Evolutionary conservation across 2,113 vertebrate species (phyloP).

Genomic region (Clarias gariepinus): DNA sequence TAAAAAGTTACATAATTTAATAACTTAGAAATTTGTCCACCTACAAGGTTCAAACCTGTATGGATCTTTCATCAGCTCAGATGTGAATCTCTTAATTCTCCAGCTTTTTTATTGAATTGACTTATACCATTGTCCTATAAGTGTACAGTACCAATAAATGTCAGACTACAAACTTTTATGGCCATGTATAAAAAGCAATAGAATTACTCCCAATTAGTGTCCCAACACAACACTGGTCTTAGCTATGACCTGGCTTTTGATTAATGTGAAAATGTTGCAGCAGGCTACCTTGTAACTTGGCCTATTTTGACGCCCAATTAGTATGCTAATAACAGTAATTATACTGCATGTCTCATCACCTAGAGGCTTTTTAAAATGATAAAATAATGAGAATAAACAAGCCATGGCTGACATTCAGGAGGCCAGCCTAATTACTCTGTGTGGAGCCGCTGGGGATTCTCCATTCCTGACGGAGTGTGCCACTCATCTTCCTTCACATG

Average conservation of each 20-base stretch:
- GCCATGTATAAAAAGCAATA: neutral
- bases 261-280: constrained; percentile 88
- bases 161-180: neutral
- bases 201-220: neutral
- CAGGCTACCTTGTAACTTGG: constrained; percentile 86
- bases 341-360: constrained; percentile 88
- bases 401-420: constrained; percentile 85
- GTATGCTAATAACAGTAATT: constrained; percentile 94
- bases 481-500: constrained; percentile 63
- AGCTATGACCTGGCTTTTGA: constrained; percentile 82
- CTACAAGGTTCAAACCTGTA: neutral
- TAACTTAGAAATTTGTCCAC: neutral
- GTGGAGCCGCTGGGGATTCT: constrained; percentile 80
- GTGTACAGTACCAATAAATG: neutral
- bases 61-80: neutral
- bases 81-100: neutral
- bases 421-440: constrained; percentile 87
- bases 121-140: neutral
- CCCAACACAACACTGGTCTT: constrained; percentile 59
- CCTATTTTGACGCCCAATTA: constrained; percentile 91
- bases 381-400: constrained; percentile 95
- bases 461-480: constrained; percentile 74
- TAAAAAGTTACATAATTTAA: neutral
- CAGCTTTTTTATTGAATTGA: neutral
- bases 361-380: constrained; percentile 92